phyloP scores from a whole-genome alignment of 1,140 invertebrate species.

The Lamellibrachia luymesi region DNA sequence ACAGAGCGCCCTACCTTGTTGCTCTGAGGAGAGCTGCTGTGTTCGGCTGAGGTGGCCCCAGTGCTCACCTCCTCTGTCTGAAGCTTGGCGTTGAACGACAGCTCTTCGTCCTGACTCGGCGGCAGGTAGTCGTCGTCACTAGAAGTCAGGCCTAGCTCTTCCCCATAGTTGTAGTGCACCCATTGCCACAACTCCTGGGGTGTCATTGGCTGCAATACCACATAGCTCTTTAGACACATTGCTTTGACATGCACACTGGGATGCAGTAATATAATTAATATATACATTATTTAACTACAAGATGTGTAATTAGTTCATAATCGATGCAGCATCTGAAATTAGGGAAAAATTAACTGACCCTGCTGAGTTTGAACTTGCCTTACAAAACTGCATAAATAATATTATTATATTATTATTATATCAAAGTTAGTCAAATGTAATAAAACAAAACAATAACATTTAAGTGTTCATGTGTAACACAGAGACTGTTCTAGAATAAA shows the following conservation, averaged over 20 bases:
- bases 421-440: too few relatives aligned
- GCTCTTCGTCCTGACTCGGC: conserved; percentile 42
- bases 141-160: conserved; percentile 86
- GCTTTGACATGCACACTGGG: neutral
- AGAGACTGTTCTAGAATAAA: too few relatives aligned
- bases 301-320: too few relatives aligned
- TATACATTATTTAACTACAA: too few relatives aligned
- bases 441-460: too few relatives aligned
- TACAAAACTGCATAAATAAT: too few relatives aligned
- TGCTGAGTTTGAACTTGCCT: too few relatives aligned
- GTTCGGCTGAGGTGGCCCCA: conserved; percentile 24
- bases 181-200: conserved; percentile 87
- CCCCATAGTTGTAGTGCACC: conserved; percentile 87
- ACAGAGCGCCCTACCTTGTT: conserved; percentile 7
- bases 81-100: conserved; percentile 20
- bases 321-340: too few relatives aligned
- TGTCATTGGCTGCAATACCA: conserved; percentile 61
- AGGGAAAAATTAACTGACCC: too few relatives aligned
- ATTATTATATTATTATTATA: too few relatives aligned
- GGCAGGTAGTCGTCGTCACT: conserved; percentile 84
- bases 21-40: neutral
- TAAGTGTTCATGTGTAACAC: too few relatives aligned
- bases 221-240: neutral
- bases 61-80: conserved; percentile 29
- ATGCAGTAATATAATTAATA: too few relatives aligned